Evolutionary conservation across 2,797 vertebrate genomes (phyloP), one percentile per base, ranked within the genome.

Genomic region (Leuciscus waleckii): DNA sequence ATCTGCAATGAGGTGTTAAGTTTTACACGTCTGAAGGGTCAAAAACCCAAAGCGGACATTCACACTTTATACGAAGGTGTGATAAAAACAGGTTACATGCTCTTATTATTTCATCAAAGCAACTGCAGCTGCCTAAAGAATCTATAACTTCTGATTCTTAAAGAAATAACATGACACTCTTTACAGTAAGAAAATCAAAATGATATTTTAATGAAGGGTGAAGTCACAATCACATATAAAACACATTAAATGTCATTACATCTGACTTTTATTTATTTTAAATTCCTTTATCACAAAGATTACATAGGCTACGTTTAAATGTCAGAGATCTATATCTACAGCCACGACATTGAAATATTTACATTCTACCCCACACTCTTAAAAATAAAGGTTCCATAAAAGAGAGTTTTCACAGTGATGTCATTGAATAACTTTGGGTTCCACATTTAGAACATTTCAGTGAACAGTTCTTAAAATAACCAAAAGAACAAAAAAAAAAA

Each of bases 331-430:
- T 81, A 82, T 90, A 90, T 92, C 90, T 91, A 91, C 90, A 93
- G 83, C 46, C 77, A 86, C 76, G 89, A 94, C 91, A 93, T 90
- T 85, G 63, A 94, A 91, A 94, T 95, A 95, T 95, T 92, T 95
- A 95, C 94, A 95, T 56, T 82, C 81, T 81, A 73, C 7, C 80
- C 77, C 79, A 87, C 63, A 32, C 29, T 65, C 63, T 32, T 17
- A 65, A 65, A 65, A 65, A 65, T 32, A 65, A 32, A 17, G 63
- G 63, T 32, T n/a, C 9, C 23, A 13, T 2, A 26, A 5, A 26
- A 5, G 10, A 1, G 56, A 26, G 23, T 61, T 65, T 65, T 65
- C 63, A 65, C 29, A 65, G 63, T 32, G 63, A 65, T 32, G 63
- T 7, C 26, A 65, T 65, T 8, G 1, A 17, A 63, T 6, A 29